Evolutionary conservation across 2,888 invertebrate species (phyloP).

Genomic region (Aproaerema taeniolella): DNA sequence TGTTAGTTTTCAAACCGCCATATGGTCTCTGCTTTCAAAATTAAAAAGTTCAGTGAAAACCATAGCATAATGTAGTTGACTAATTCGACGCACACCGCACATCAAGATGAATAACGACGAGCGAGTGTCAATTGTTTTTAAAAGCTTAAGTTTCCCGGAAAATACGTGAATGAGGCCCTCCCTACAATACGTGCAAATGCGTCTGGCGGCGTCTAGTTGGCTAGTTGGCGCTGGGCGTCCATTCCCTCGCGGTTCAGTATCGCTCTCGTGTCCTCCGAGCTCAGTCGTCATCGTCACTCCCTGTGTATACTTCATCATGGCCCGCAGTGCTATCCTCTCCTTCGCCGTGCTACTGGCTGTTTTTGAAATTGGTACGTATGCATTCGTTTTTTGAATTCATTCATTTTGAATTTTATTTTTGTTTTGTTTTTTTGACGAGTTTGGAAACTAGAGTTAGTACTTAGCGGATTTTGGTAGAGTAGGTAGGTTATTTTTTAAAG

Average conservation of each 20-base stretch:
- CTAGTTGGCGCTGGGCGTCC: constrained; percentile 29
- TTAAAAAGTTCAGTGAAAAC: too few species aligned
- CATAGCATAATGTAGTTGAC: too few species aligned
- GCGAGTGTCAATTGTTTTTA: too few species aligned
- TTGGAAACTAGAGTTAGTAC: background rate
- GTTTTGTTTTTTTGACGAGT: background rate
- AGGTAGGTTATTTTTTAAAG: too few species aligned
- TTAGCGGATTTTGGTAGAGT: background rate
- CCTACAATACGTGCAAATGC: constrained; percentile 50
- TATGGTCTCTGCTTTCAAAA: too few species aligned
- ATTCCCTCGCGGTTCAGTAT: constrained; percentile 38
- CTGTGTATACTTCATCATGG: constrained; percentile 39
- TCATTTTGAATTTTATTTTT: background rate
- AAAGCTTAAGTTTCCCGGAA: background rate
- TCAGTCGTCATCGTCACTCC: constrained; percentile 33
- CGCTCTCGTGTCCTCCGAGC: constrained; percentile 35
- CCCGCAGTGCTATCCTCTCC: constrained; percentile 47
- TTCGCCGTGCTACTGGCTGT: constrained; percentile 54
- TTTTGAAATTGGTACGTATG: constrained; percentile 55
- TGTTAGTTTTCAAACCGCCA: too few species aligned
- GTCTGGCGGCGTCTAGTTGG: constrained; percentile 53
- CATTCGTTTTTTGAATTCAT: constrained; percentile 10
- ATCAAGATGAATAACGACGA: too few species aligned
- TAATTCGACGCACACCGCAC: too few species aligned
- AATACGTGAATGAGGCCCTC: constrained; percentile 12